Conservation (phyloP, 1,140 invertebrate species). For the Cyclargus thomasi region DNA sequence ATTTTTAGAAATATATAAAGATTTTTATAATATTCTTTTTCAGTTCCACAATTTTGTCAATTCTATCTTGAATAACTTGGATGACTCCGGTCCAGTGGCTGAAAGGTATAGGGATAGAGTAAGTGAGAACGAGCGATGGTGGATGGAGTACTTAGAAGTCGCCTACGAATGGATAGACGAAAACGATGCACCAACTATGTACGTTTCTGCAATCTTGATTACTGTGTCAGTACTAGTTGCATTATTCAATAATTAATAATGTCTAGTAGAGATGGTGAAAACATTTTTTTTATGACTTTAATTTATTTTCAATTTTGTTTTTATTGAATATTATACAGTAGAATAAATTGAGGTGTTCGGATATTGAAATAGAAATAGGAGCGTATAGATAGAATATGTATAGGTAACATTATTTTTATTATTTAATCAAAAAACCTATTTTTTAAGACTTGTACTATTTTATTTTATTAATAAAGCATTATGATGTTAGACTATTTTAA, state of each 20-base stretch:
- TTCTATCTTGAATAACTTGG: constrained; percentile 38
- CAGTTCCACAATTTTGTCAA: constrained; percentile 52
- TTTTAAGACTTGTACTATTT: too few relatives aligned
- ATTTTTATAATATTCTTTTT: constrained; percentile 26
- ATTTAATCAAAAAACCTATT: too few relatives aligned
- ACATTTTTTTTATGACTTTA: constrained; percentile 7
- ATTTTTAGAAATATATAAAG: too few relatives aligned
- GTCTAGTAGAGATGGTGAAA: not conserved
- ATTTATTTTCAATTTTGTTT: not conserved
- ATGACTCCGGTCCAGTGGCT: constrained; percentile 38
- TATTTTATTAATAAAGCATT: not conserved
- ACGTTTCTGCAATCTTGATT: constrained; percentile 42
- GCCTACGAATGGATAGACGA: constrained; percentile 63
- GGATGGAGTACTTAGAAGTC: constrained; percentile 25
- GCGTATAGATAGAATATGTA: not conserved
- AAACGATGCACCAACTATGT: constrained; percentile 50
- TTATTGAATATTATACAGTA: not conserved
- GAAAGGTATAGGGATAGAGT: constrained; percentile 27
- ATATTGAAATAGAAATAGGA: constrained; percentile 9
- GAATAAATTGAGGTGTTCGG: constrained; percentile 10
- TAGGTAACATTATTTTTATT: too few relatives aligned
- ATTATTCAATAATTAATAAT: constrained; percentile 46
- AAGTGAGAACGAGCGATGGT: constrained; percentile 39
- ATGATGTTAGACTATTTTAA: not conserved
- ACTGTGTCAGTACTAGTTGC: constrained; percentile 38